Evolutionary conservation across 2,797 vertebrate species (phyloP).

Genomic region (Yasuhikotakia modesta): DNA sequence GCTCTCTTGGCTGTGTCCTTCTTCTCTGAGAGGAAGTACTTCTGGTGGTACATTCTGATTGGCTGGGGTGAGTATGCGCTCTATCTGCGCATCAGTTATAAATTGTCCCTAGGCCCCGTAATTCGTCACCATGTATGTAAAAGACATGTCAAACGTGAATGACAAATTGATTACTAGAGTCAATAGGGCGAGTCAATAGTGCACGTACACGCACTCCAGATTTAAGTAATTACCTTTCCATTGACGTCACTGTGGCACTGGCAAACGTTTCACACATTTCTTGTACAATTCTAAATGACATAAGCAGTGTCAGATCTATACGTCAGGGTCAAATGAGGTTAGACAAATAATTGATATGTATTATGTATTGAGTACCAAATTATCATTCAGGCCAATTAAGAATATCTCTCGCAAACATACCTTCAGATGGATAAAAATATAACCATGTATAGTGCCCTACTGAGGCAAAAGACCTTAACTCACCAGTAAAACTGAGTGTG

Average conservation of each 20-base stretch:
- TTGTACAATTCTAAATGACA: background rate
- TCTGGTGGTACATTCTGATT: constrained; percentile 97
- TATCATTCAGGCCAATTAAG: too few relatives aligned
- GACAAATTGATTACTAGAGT: constrained; percentile 31
- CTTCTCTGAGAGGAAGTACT: constrained; percentile 96
- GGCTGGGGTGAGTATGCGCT: constrained; percentile 87
- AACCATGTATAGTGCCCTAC: too few relatives aligned
- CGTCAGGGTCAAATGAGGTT: background rate
- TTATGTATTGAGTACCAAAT: constrained; percentile 5
- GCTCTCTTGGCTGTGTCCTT: constrained; percentile 92
- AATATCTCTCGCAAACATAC: too few relatives aligned
- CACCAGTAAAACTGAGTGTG: too few relatives aligned
- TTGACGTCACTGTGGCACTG: background rate
- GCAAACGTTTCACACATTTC: background rate
- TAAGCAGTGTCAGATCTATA: background rate
- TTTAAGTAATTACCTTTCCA: constrained; percentile 9
- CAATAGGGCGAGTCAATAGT: constrained; percentile 15
- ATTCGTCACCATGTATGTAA: background rate
- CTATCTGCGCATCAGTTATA: background rate
- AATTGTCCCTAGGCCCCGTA: constrained; percentile 4
- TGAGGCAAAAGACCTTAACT: too few relatives aligned
- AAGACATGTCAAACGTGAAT: constrained; percentile 7
- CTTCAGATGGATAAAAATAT: too few relatives aligned
- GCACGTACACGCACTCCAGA: background rate
- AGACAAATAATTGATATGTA: background rate